phyloP scores from a whole-genome alignment of 1,140 invertebrate genomes.

The Pseudomyrmex gracilis region DNA sequence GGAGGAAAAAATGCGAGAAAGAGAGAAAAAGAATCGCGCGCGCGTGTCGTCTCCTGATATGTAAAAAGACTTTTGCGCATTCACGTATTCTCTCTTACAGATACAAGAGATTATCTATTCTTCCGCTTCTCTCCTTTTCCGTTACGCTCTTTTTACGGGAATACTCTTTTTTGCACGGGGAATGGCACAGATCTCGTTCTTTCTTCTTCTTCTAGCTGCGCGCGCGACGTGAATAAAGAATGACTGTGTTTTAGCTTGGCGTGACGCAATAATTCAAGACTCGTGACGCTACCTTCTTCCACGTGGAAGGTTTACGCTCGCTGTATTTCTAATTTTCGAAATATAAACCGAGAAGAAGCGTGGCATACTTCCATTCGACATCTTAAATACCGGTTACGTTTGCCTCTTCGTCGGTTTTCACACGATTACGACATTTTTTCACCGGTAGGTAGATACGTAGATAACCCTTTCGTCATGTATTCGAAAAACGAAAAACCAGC shows the following conservation, averaged over 20 bases:
- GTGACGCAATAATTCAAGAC: neutral
- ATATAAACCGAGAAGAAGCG: neutral
- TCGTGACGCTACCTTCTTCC: neutral
- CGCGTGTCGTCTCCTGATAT: neutral
- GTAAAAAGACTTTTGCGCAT: neutral
- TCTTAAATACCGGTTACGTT: neutral
- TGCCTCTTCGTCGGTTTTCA: too few relatives aligned
- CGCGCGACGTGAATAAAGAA: slow-evolving; percentile 34
- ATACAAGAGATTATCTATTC: slow-evolving; percentile 27
- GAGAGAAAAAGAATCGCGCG: neutral
- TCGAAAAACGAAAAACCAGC: neutral
- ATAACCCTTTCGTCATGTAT: neutral
- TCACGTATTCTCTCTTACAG: slow-evolving; percentile 8
- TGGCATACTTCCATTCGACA: neutral
- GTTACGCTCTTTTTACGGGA: slow-evolving; percentile 17
- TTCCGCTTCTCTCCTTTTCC: slow-evolving; percentile 9
- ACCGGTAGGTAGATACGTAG: too few relatives aligned
- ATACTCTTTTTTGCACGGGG: slow-evolving; percentile 6
- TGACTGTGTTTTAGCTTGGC: slow-evolving; percentile 10
- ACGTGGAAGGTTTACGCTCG: neutral
- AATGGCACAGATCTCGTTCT: slow-evolving; percentile 7
- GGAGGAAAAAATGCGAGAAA: neutral
- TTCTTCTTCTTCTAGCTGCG: slow-evolving; percentile 25
- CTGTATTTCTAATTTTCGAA: neutral
- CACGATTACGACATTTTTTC: neutral